A percentile compares a stretch with the other conserved stretches of the same genome.
These are phyloP conservation scores for Drosophila nigromelanica DNA, from an alignment of 1,140 invertebrate genomes.

Conservation along the genomic window DNA sequence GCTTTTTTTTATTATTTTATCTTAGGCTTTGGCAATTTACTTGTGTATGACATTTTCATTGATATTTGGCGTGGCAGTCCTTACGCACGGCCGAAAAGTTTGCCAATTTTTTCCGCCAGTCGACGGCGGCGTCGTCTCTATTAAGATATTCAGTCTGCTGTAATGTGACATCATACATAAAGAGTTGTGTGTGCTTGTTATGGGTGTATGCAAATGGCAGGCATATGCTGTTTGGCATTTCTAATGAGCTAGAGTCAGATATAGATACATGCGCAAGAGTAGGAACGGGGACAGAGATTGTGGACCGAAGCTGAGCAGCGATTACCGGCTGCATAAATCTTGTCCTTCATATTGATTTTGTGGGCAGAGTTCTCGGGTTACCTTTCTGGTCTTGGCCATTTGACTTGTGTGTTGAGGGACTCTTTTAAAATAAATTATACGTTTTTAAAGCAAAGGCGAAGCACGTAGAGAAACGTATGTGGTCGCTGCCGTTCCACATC, in stretches of 20 bases:
- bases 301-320: conserved; percentile 67
- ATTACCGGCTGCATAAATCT: conserved; percentile 77
- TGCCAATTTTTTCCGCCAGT: conserved; percentile 71
- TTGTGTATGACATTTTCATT: conserved; percentile 76
- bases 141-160: conserved; percentile 80
- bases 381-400: conserved; percentile 28
- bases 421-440: conserved; percentile 80
- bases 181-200: conserved; percentile 44
- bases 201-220: conserved; percentile 76
- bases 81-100: conserved; percentile 72
- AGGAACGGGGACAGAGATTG: conserved; percentile 40
- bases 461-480: conserved; percentile 40
- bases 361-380: conserved; percentile 5
- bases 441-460: conserved; percentile 71
- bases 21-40: conserved; percentile 53
- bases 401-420: conserved; percentile 58
- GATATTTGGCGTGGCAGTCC: conserved; percentile 56
- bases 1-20: conserved; percentile 39
- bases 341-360: conserved; percentile 70
- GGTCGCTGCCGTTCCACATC: not conserved
- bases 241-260: conserved; percentile 67
- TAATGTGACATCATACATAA: conserved; percentile 76
- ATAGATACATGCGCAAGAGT: not conserved
- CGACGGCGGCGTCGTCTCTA: conserved; percentile 56
- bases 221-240: conserved; percentile 76